phyloP scores from a whole-genome alignment of 2,888 invertebrate species.

The Malacosoma neustria region DNA sequence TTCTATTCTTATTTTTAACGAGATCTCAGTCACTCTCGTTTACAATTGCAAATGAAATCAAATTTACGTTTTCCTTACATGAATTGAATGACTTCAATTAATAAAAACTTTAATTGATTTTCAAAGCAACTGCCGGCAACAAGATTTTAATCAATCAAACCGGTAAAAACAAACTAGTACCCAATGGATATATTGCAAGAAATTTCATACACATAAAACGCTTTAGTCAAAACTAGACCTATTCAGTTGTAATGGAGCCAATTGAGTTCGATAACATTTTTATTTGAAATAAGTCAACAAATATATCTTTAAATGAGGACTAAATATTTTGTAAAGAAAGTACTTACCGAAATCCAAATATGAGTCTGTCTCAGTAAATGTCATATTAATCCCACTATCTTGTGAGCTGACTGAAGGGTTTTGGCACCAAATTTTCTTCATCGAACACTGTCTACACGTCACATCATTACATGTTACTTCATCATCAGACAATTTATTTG shows the following conservation, averaged over 20 bases:
- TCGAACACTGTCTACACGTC: conserved; percentile 59
- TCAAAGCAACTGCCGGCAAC: background rate
- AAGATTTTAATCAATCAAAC: background rate
- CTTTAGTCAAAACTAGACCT: no score
- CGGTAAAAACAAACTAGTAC: background rate
- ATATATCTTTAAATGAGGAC: no score
- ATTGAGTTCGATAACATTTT: no score
- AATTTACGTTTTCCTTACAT: no score
- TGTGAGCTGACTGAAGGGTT: conserved; percentile 83
- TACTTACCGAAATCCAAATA: conserved; percentile 64
- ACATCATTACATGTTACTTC: conserved; percentile 62
- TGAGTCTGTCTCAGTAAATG: conserved; percentile 81
- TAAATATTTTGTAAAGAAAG: no score
- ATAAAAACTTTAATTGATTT: no score
- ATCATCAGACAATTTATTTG: conserved; percentile 76
- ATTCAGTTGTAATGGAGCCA: no score
- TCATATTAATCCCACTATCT: conserved; percentile 85
- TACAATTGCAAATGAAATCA: no score
- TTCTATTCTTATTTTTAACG: no score
- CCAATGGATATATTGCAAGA: background rate
- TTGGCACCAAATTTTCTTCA: conserved; percentile 77
- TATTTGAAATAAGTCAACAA: no score
- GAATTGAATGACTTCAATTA: no score
- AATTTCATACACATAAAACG: background rate
- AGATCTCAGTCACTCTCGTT: no score